phyloP scores from a whole-genome alignment of 2,888 invertebrate species.

The Drosophila yooni region DNA sequence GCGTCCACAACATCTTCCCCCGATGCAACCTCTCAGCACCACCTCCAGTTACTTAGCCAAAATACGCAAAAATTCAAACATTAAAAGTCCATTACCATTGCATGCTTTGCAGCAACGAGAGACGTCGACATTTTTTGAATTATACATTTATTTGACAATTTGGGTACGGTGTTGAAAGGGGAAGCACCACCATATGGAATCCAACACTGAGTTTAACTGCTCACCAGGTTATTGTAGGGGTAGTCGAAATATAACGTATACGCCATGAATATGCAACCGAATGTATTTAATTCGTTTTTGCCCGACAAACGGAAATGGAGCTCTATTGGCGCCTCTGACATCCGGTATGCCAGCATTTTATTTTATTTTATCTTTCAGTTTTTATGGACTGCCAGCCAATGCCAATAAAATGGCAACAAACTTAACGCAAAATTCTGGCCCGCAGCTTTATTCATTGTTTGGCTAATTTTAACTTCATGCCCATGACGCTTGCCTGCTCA shows the following conservation, averaged over 20 bases:
- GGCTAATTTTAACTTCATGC: conserved; percentile 19
- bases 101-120: conserved; percentile 49
- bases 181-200: conserved; percentile 6
- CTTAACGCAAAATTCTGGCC: conserved; percentile 6
- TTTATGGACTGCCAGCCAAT: neutral
- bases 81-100: conserved; percentile 77
- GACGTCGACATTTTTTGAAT: conserved; percentile 59
- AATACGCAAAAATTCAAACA: conserved; percentile 60
- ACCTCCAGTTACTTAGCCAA: conserved; percentile 4
- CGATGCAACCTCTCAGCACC: neutral
- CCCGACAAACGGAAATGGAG: conserved; percentile 38
- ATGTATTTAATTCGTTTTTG: conserved; percentile 23
- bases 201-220: conserved; percentile 22
- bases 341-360: conserved; percentile 29
- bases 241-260: conserved; percentile 58
- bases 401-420: conserved; percentile 11
- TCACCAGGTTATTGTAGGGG: conserved; percentile 34
- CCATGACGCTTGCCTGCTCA: conserved; percentile 6
- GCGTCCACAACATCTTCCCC: neutral
- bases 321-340: conserved; percentile 46
- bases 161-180: conserved; percentile 38
- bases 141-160: conserved; percentile 71
- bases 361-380: conserved; percentile 12
- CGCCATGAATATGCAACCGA: conserved; percentile 38
- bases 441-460: conserved; percentile 48